A percentile compares a stretch with the other conserved stretches of the same genome.
Evolutionary conservation across 2,797 vertebrate genomes (phyloP).

Genomic region (Pteropus rufus): DNA sequence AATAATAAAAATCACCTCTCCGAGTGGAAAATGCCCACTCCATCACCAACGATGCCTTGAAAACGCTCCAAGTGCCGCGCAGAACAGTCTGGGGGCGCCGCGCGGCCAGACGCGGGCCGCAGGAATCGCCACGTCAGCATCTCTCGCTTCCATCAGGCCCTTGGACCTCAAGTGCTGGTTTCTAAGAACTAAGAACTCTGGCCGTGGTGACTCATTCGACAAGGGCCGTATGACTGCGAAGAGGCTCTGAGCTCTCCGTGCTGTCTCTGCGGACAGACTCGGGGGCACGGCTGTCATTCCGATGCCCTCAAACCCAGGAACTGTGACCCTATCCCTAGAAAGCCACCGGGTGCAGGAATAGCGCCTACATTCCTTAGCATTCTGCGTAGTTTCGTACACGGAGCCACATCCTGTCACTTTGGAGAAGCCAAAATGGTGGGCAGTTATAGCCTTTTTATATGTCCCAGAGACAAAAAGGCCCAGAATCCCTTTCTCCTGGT

Average conservation of each 20-base stretch:
- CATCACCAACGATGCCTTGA: constrained; percentile 52
- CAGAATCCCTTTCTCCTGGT: constrained; percentile 70
- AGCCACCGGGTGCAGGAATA: background rate
- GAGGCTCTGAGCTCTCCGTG: background rate
- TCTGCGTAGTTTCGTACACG: background rate
- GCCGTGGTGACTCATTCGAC: background rate
- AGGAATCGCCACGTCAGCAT: accelerated
- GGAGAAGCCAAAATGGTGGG: constrained; percentile 60
- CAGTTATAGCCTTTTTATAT: constrained; percentile 65
- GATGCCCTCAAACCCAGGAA: background rate
- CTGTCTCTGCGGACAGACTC: background rate
- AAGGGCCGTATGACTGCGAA: accelerated
- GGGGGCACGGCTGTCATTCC: background rate
- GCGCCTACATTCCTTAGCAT: background rate
- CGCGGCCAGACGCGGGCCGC: background rate
- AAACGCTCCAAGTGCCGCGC: background rate
- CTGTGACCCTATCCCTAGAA: background rate
- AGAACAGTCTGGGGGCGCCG: background rate
- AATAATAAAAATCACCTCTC: constrained; percentile 69
- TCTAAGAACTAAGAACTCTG: background rate
- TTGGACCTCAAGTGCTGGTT: background rate
- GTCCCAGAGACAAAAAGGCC: constrained; percentile 59
- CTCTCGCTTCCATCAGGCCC: background rate
- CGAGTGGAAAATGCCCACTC: constrained; percentile 48
- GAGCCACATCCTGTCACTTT: constrained; percentile 34